Evolutionary conservation across 1,140 invertebrate genomes (phyloP), one percentile per base, ranked within the genome.

Genomic region (Lycorma delicatula): DNA sequence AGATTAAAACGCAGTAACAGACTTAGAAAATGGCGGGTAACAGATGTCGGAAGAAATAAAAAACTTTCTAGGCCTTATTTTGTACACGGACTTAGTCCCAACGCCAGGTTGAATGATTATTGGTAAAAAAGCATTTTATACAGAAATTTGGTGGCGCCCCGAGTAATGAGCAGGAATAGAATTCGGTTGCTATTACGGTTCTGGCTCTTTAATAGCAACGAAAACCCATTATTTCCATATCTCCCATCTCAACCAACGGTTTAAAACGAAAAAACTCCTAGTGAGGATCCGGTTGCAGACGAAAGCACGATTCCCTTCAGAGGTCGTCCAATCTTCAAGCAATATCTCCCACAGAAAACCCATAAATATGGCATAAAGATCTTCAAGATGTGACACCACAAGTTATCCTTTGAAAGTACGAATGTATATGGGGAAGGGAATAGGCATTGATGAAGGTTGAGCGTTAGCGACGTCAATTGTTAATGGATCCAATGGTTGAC

Each of bases 261-360:
- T 60, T 52, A 44, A 53, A 53, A 53, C 58, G 49, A 36, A 54
- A 57, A 63, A 46, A 61, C 54, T 9, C 65, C 64, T 11, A 61
- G 60, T 6, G 48, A 68, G n/a, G n/a, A n/a, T n/a, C n/a, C n/a
- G n/a, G 67, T 62, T 22, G 64, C 74, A 16, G 73, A 76, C 59
- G 72, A 75, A 63, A 63, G 60, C 26, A 68, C 73, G 23, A 57
- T 72, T 9, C 60, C 62, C 12, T 74, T 70, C 49, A 61, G 67
- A 63, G 72, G 72, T 11, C 52, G 70, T 6, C 53, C 74, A 23
- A 49, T 46, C 12, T 69, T 74, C 46, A 67, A 64, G 29, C 70
- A 74, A 56, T 76, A 75, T 58, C 70, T 73, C 25, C 67, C 71
- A 16, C 64, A 62, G 16, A 74, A 74, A 61, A 63, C 63, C 31